Evolutionary conservation across 2,113 vertebrate genomes (phyloP), one percentile per base, ranked within the genome.

Genomic region (Crotalus helleri): DNA sequence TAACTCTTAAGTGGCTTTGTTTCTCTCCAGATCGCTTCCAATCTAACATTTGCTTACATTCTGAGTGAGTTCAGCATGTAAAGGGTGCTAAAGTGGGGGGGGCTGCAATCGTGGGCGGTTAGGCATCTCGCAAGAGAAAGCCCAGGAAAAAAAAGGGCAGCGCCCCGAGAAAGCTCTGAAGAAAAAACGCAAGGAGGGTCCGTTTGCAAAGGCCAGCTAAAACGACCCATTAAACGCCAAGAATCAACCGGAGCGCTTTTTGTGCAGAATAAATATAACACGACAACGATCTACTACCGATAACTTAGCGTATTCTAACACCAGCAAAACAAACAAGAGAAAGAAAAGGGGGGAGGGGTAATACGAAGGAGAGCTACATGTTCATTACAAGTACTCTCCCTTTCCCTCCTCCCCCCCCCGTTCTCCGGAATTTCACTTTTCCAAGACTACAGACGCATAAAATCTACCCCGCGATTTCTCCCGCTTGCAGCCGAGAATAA

Each of bases 331-430:
- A 57, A 24, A 29, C 3, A 39, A n/a, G 87, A 33, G 51, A 39
- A 81, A 17, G 74, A 9, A 39, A 33, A 39, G 3, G 17, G 17
- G 57, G 57, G 46, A 49, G 23, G 46, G 21, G 12, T 2, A 12
- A 26, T 49, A n/a, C 5, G 5, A 53, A 87, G 49, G 13, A 49
- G 9, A n/a, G 24, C 61, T 5, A 26, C 85, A 87, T 8, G 69
- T 81, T 51, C 10, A 2, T 53, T 51, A 4, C 86, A 49, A 29
- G 10, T 53, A 1, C 24, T 26, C 85, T 15, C 21, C 85, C 23
- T 12, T 26, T 26, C 23, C 1, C 2, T 24, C 9, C 46, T 12
- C 0, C 19, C 21, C 4, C 23, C 0, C 23, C 46, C 2, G 44
- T 26, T 26, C 86, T 87, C 13, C 11, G 3, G 26, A 49, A 49